A percentile compares a stretch with the other conserved stretches of the same genome.
Conservation (phyloP, 2,888 invertebrate species). For the Drosophila rellima region DNA sequence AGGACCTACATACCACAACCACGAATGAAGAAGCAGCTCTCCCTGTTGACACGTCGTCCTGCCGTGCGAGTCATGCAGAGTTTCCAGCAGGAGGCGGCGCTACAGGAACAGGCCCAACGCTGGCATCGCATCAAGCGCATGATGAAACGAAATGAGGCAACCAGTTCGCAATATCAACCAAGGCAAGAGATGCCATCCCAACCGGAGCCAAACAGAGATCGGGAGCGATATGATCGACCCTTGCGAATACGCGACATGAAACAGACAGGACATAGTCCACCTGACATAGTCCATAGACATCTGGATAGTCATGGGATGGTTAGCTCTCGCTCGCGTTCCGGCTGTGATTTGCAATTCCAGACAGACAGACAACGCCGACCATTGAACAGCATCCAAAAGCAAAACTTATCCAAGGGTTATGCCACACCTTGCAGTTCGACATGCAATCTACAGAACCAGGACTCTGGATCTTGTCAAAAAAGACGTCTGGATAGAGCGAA, state of each 20-base stretch:
- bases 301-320: neutral
- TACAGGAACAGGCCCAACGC: slow-evolving; percentile 9
- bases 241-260: neutral
- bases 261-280: neutral
- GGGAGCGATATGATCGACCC: neutral
- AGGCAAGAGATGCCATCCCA: neutral
- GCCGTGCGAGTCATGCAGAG: neutral
- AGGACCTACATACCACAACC: neutral
- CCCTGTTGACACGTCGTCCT: slow-evolving; percentile 24
- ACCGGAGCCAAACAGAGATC: neutral
- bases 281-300: too few species aligned
- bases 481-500: neutral
- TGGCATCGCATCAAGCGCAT: slow-evolving; percentile 16
- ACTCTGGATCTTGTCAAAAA: neutral
- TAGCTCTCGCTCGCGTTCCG: slow-evolving; percentile 41
- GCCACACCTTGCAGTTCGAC: slow-evolving; percentile 1
- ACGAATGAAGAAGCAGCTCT: slow-evolving; percentile 2
- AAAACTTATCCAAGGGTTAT: neutral
- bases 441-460: neutral
- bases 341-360: slow-evolving; percentile 39
- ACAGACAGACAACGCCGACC: neutral
- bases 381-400: neutral
- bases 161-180: neutral
- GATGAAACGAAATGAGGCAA: neutral
- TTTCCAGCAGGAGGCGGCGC: neutral